Percentiles rank a stretch among this genome's conserved stretches.
Evolutionary conservation across 37 sponge, comb jelly and placozoan species (phyloP).

Genomic region (Oscarella lobularis): DNA sequence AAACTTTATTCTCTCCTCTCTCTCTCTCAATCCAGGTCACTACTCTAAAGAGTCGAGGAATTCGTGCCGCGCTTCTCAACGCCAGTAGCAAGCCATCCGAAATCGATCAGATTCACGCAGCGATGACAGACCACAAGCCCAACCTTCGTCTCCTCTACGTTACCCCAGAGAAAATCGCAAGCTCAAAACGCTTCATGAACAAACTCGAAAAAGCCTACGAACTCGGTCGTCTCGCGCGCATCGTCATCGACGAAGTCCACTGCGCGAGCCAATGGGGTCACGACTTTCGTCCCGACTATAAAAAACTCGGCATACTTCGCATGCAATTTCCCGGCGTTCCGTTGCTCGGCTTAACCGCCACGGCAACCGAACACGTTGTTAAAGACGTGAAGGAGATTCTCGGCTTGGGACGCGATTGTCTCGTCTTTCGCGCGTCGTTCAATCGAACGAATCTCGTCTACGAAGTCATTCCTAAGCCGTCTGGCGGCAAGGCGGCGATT

Average conservation of each 20-base stretch:
- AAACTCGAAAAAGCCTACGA: slow-evolving; percentile 78
- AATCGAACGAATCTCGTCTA: slow-evolving; percentile 78
- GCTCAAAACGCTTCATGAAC: slow-evolving; percentile 70
- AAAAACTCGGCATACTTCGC: slow-evolving; percentile 70
- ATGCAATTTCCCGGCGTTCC: slow-evolving; percentile 73
- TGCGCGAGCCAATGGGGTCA: slow-evolving; percentile 99
- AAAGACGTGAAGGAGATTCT: slow-evolving; percentile 51
- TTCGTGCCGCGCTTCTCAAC: slow-evolving; percentile 45
- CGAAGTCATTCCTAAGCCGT: slow-evolving; percentile 62
- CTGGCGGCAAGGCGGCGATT: slow-evolving; percentile 26
- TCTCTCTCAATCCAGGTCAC: too few species aligned
- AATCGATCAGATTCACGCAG: slow-evolving; percentile 19
- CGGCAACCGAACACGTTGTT: slow-evolving; percentile 70
- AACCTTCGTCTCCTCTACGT: slow-evolving; percentile 71
- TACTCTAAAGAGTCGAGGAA: slow-evolving; percentile 37
- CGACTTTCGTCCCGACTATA: slow-evolving; percentile 95
- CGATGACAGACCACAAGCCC: slow-evolving; percentile 31
- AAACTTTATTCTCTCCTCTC: too few species aligned
- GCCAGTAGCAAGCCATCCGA: slow-evolving; percentile 40
- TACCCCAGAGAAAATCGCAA: slow-evolving; percentile 84
- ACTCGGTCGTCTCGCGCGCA: slow-evolving; percentile 38
- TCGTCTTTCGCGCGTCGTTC: slow-evolving; percentile 64
- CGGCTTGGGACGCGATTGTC: background rate
- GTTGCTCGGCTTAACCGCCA: slow-evolving; percentile 88
- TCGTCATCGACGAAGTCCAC: slow-evolving; percentile 95